phyloP scores from a whole-genome alignment of 2,113 vertebrate species.

The Pomatostomus ruficeps region DNA sequence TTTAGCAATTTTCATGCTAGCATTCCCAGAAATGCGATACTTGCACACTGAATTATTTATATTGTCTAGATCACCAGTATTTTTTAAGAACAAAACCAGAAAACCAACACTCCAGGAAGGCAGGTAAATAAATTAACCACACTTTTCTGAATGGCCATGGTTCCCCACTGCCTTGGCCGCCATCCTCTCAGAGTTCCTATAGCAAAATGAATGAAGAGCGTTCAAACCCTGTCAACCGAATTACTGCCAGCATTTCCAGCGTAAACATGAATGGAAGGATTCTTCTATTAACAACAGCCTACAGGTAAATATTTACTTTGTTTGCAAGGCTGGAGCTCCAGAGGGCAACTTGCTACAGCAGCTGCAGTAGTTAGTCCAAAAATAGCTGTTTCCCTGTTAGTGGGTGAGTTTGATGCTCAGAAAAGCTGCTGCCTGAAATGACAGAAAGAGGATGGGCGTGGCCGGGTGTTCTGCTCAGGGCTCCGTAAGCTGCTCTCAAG shows the following conservation, averaged over 20 bases:
- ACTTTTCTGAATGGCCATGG: not conserved
- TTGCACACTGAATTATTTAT: conserved; percentile 50
- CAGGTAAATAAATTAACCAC: not conserved
- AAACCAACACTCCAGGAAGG: not conserved
- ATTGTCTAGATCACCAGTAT: not conserved
- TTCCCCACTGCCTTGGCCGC: not conserved
- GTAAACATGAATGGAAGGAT: not conserved
- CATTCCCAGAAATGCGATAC: not conserved
- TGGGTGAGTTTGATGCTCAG: not conserved
- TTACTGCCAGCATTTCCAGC: not conserved
- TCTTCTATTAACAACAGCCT: not conserved
- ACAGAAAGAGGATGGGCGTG: not conserved
- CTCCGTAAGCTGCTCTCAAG: not conserved
- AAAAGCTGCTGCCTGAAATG: not conserved
- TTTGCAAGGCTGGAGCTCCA: not conserved
- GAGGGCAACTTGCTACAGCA: not conserved
- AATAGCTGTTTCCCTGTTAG: not conserved
- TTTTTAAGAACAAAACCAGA: not conserved
- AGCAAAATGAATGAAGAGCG: not conserved
- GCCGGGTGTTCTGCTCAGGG: not conserved
- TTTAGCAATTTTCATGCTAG: conserved; percentile 49
- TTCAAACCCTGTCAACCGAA: not conserved
- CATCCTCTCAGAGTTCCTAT: not conserved
- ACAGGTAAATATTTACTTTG: not conserved
- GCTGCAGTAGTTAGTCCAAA: not conserved